These are phyloP conservation scores for Chunga burmeisteri DNA, from an alignment of 2,113 vertebrate genomes.

Conservation along the genomic window DNA sequence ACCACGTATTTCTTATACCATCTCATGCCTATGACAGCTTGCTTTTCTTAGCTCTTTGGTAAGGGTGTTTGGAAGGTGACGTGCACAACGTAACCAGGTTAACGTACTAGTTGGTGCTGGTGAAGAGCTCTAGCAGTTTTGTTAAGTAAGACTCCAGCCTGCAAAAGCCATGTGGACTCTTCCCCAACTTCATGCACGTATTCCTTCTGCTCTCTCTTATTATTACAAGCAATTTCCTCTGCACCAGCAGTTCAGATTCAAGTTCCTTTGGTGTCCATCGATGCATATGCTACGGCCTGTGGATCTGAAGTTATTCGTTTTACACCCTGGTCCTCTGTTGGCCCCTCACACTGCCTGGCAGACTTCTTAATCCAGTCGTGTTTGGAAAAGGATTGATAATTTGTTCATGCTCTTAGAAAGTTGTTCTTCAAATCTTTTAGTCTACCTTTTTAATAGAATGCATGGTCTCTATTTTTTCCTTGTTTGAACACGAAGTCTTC, in stretches of 20 bases:
- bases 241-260: background rate
- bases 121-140: background rate
- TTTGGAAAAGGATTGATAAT: slow-evolving; percentile 33
- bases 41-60: background rate
- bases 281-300: fast-evolving
- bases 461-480: background rate
- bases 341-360: background rate
- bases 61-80: background rate
- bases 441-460: slow-evolving; percentile 46
- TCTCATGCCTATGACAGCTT: background rate
- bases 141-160: background rate
- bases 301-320: background rate
- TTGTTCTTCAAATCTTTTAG: slow-evolving; percentile 38
- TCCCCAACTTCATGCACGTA: background rate
- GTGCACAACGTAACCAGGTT: background rate
- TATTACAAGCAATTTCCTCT: background rate
- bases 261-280: background rate
- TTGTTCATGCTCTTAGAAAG: background rate
- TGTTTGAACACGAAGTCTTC: slow-evolving; percentile 50
- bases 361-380: background rate
- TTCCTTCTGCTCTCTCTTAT: background rate
- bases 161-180: background rate
- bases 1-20: fast-evolving
- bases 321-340: background rate
- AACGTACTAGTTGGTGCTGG: background rate